These are phyloP conservation scores for Macrobrachium rosenbergii DNA, from an alignment of 1,140 invertebrate species.

Conservation along the genomic window DNA sequence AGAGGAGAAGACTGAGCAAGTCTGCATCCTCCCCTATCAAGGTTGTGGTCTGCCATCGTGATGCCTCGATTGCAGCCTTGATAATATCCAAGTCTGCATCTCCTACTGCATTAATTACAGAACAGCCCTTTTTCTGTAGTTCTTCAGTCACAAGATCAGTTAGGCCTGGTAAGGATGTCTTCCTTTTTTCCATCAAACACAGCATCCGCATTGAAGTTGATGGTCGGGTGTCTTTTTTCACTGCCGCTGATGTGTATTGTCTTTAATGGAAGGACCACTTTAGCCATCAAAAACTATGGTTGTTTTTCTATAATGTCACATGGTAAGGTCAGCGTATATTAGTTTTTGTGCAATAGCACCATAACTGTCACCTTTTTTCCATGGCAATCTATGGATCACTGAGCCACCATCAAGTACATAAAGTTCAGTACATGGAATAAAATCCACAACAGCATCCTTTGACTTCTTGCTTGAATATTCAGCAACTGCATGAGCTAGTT, in stretches of 20 bases:
- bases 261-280: background rate
- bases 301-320: background rate
- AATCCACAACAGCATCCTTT: slow-evolving; percentile 7
- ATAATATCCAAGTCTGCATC: slow-evolving; percentile 16
- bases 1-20: slow-evolving; percentile 23
- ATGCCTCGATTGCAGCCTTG: slow-evolving; percentile 24
- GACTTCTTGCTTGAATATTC: slow-evolving; percentile 3
- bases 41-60: background rate
- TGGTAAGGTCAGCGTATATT: slow-evolving; percentile 6
- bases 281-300: slow-evolving; percentile 22
- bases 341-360: background rate
- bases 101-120: background rate
- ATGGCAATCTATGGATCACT: background rate
- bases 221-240: background rate
- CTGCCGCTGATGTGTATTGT: too few species aligned
- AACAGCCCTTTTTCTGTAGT: background rate
- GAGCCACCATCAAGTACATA: background rate
- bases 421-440: too few species aligned
- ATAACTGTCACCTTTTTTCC: slow-evolving; percentile 17
- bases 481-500: slow-evolving; percentile 2
- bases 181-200: slow-evolving; percentile 7
- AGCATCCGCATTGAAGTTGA: background rate
- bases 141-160: slow-evolving; percentile 18
- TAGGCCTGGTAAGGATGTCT: background rate
- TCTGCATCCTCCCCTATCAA: slow-evolving; percentile 18